phyloP scores from a whole-genome alignment of 2,888 invertebrate species.

The Cephonodes hylas region DNA sequence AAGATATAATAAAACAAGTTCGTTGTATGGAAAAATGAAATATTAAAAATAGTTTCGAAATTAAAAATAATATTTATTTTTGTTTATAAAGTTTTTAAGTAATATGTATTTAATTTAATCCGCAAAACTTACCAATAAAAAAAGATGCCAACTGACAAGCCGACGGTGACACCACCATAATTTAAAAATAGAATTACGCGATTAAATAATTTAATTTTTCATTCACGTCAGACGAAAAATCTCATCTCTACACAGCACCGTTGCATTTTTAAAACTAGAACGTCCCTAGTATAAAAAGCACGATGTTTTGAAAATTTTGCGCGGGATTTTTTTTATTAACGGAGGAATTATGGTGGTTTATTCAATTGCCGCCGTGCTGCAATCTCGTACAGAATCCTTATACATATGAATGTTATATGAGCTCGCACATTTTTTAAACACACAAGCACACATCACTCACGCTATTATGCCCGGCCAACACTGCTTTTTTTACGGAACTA shows the following conservation, averaged over 20 bases:
- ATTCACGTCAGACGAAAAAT: slow-evolving; percentile 30
- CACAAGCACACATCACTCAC: background rate
- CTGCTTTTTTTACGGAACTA: background rate
- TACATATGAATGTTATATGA: slow-evolving; percentile 23
- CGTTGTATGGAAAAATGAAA: no score
- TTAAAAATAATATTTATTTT: background rate
- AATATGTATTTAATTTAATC: slow-evolving; percentile 2
- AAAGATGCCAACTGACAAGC: slow-evolving; percentile 57
- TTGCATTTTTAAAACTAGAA: slow-evolving; percentile 16
- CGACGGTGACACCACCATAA: slow-evolving; percentile 46
- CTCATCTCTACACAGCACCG: slow-evolving; percentile 40
- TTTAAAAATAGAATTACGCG: slow-evolving; percentile 26
- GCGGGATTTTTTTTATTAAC: background rate
- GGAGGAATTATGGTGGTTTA: background rate
- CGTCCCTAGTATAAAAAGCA: background rate
- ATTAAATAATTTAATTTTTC: slow-evolving; percentile 34
- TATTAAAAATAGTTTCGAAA: no score
- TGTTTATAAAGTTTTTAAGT: background rate
- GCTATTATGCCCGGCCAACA: background rate
- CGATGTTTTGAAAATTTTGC: background rate
- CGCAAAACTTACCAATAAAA: slow-evolving; percentile 57
- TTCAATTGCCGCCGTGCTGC: background rate
- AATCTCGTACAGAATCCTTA: slow-evolving; percentile 26
- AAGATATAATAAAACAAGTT: no score
- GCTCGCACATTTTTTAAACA: slow-evolving; percentile 2